A percentile compares a stretch with the other conserved stretches of the same genome.
These are phyloP conservation scores for Phocides pigmalion DNA, from an alignment of 1,140 invertebrate species.

Conservation along the genomic window DNA sequence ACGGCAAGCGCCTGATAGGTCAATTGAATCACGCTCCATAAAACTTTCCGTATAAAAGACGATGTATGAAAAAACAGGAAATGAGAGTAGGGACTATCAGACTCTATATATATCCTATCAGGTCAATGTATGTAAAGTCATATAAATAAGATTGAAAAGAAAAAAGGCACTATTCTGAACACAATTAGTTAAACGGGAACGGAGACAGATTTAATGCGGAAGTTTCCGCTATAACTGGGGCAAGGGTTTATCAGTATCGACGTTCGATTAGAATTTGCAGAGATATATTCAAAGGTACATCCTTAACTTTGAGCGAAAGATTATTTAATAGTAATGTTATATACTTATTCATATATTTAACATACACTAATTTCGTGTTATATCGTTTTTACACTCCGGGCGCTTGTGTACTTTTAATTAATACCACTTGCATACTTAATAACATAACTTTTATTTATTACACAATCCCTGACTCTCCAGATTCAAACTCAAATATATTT, in stretches of 20 bases:
- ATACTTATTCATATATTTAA: too few species aligned
- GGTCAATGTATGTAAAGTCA: slow-evolving; percentile 7
- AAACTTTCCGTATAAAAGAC: slow-evolving; percentile 9
- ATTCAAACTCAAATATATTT: too few species aligned
- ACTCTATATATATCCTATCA: not conserved
- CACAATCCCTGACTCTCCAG: too few species aligned
- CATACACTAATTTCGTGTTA: too few species aligned
- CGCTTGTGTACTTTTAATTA: too few species aligned
- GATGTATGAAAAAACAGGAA: slow-evolving; percentile 12
- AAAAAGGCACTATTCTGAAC: slow-evolving; percentile 17
- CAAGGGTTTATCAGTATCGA: slow-evolving; percentile 23
- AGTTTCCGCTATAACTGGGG: slow-evolving; percentile 9
- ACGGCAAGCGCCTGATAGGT: slow-evolving; percentile 5
- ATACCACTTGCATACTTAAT: too few species aligned
- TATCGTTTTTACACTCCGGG: too few species aligned
- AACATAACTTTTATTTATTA: too few species aligned
- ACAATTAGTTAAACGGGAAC: slow-evolving; percentile 27
- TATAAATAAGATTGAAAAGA: slow-evolving; percentile 10
- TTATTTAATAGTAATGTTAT: too few species aligned
- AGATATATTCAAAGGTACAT: not conserved
- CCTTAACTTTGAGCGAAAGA: too few species aligned
- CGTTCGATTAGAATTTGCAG: slow-evolving; percentile 12
- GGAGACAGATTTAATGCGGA: slow-evolving; percentile 19
- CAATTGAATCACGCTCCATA: slow-evolving; percentile 15
- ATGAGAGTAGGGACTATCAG: slow-evolving; percentile 2